Conservation (phyloP, 2,888 invertebrate genomes). For the Pilophorus perplexus region DNA sequence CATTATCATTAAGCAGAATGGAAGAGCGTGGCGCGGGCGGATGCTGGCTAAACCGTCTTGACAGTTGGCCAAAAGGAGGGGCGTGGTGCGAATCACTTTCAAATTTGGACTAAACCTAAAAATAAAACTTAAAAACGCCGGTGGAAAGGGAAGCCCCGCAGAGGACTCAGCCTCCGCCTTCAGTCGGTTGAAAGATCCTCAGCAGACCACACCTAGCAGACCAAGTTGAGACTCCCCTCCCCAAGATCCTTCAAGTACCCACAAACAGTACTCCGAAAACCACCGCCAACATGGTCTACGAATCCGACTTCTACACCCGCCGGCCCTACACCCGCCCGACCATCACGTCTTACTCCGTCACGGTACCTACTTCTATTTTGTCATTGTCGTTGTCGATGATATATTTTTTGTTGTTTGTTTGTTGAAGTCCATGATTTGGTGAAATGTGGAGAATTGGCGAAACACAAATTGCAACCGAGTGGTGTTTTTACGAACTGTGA, state of each 20-base stretch:
- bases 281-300: conserved; percentile 77
- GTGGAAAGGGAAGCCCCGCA: neutral
- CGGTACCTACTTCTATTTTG: conserved; percentile 62
- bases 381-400: neutral
- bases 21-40: no score
- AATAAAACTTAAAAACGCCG: conserved; percentile 1
- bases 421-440: no score
- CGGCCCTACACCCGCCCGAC: conserved; percentile 72
- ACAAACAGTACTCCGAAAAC: conserved; percentile 1
- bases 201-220: neutral
- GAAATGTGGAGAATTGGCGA: no score
- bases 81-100: conserved; percentile 34
- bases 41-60: no score
- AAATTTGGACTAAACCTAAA: conserved; percentile 25
- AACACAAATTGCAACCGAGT: no score
- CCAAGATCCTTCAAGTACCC: no score
- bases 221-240: no score
- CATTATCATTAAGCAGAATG: no score
- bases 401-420: conserved; percentile 1
- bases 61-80: conserved; percentile 7
- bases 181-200: conserved; percentile 21
- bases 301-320: conserved; percentile 88
- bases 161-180: neutral
- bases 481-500: no score
- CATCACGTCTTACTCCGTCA: conserved; percentile 70